A percentile compares a stretch with the other conserved stretches of the same genome.
Evolutionary conservation across 1,140 invertebrate species (phyloP).

Genomic region (Orius laevigatus): DNA sequence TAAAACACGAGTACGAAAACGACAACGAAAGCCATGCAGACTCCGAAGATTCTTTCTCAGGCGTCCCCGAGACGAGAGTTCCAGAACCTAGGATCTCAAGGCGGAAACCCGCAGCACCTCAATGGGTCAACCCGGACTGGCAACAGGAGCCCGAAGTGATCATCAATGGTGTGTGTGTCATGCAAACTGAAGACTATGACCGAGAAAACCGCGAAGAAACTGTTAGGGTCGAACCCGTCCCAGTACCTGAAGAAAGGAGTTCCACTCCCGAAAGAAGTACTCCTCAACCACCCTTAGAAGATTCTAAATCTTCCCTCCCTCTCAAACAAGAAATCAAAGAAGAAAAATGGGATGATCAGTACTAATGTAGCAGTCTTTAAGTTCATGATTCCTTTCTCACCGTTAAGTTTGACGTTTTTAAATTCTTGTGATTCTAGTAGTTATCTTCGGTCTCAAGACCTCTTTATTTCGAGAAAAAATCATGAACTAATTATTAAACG

Average conservation of each 20-base stretch:
- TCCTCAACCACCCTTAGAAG: constrained; percentile 8
- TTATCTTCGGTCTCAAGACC: background rate
- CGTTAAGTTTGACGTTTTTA: constrained; percentile 3
- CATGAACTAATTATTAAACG: constrained; percentile 18
- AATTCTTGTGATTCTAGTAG: constrained; percentile 1
- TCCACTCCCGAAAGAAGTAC: constrained; percentile 11
- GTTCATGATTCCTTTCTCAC: constrained; percentile 13
- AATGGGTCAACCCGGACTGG: constrained; percentile 92
- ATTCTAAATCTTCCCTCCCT: constrained; percentile 10
- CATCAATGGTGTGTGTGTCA: constrained; percentile 82
- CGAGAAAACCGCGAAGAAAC: constrained; percentile 46
- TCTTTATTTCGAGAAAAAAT: constrained; percentile 10
- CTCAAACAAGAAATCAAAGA: constrained; percentile 19
- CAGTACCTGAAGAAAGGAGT: constrained; percentile 28
- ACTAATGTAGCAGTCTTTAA: constrained; percentile 16
- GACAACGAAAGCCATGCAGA: constrained; percentile 57
- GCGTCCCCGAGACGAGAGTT: constrained; percentile 23
- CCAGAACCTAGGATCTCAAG: constrained; percentile 30
- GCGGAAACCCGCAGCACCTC: constrained; percentile 84
- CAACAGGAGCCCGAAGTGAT: constrained; percentile 68
- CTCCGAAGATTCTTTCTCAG: constrained; percentile 50
- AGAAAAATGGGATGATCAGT: constrained; percentile 21
- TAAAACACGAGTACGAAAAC: constrained; percentile 59
- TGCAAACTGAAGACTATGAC: constrained; percentile 59
- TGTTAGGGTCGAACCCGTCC: constrained; percentile 50